Evolutionary conservation across 92 coral and sea anemone species (phyloP).

Genomic region (Porites lobata): DNA sequence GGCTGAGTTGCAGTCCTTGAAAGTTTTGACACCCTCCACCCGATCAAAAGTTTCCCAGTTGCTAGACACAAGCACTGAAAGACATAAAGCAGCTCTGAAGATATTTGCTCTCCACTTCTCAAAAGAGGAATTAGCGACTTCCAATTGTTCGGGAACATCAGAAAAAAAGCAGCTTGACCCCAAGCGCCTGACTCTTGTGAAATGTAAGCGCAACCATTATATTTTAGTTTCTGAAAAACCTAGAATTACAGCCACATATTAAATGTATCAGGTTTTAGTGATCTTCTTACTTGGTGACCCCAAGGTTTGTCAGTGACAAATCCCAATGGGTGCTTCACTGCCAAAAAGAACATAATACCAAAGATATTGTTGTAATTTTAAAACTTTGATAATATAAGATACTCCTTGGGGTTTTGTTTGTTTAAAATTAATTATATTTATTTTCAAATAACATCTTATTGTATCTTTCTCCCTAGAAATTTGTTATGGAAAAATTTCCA

Average conservation of each 20-base stretch:
- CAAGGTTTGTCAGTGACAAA: neutral
- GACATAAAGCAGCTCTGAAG: constrained; percentile 7
- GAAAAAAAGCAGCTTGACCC: constrained; percentile 14
- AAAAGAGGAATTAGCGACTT: neutral
- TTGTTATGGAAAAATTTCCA: neutral
- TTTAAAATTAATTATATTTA: too few species aligned
- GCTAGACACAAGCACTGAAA: neutral
- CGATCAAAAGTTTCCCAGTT: neutral
- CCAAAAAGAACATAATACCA: too few species aligned
- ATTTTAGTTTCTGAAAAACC: neutral
- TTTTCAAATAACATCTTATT: neutral
- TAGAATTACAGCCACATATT: neutral
- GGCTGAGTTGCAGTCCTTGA: neutral
- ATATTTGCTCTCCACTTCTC: neutral
- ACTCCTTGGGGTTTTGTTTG: too few species aligned
- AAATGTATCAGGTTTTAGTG: neutral
- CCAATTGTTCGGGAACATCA: neutral
- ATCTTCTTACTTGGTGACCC: neutral
- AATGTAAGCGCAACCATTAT: neutral
- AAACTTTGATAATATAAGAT: too few species aligned
- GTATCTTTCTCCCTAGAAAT: neutral
- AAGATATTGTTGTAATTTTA: too few species aligned
- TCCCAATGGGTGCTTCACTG: too few species aligned
- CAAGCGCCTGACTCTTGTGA: neutral
- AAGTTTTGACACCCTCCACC: neutral